These are phyloP conservation scores for Plestiodon gilberti DNA, from an alignment of 2,113 vertebrate genomes.

Conservation along the genomic window DNA sequence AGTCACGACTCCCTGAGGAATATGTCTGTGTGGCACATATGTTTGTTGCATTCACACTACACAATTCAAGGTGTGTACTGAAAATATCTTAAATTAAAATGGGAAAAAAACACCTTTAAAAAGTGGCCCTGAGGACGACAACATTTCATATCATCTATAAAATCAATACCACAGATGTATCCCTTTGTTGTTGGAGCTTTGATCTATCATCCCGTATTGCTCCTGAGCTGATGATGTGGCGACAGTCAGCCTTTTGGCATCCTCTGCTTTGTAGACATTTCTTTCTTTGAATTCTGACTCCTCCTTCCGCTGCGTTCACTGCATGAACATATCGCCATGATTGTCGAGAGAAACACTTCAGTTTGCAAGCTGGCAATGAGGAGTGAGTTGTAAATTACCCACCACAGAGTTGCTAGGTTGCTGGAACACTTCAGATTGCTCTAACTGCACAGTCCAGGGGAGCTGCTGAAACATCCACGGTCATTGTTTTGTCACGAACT, in stretches of 20 bases:
- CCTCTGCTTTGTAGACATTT: neutral
- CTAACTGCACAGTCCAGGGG: conserved; percentile 60
- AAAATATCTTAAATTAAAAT: neutral
- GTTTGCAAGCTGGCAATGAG: conserved; percentile 34
- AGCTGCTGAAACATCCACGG: conserved; percentile 57
- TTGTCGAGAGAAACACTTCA: conserved; percentile 29
- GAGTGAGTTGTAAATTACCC: conserved; percentile 62
- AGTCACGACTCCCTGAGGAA: neutral
- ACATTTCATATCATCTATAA: neutral
- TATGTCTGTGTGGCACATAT: no score
- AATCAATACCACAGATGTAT: neutral
- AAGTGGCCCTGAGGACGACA: neutral
- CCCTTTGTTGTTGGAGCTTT: neutral
- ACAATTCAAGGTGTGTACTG: neutral
- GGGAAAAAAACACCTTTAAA: no score
- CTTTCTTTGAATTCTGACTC: neutral
- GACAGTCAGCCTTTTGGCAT: neutral
- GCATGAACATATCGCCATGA: conserved; percentile 27
- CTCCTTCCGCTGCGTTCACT: fast-evolving
- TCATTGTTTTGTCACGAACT: conserved; percentile 57
- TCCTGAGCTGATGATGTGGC: neutral
- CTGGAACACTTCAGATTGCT: conserved; percentile 55
- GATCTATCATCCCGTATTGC: neutral
- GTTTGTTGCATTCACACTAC: neutral
- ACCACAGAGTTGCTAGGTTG: conserved; percentile 63